A percentile compares a stretch with the other conserved stretches of the same genome.
These are phyloP conservation scores for Eurystomus glaucurus DNA, from an alignment of 2,797 vertebrate genomes.

Conservation along the genomic window DNA sequence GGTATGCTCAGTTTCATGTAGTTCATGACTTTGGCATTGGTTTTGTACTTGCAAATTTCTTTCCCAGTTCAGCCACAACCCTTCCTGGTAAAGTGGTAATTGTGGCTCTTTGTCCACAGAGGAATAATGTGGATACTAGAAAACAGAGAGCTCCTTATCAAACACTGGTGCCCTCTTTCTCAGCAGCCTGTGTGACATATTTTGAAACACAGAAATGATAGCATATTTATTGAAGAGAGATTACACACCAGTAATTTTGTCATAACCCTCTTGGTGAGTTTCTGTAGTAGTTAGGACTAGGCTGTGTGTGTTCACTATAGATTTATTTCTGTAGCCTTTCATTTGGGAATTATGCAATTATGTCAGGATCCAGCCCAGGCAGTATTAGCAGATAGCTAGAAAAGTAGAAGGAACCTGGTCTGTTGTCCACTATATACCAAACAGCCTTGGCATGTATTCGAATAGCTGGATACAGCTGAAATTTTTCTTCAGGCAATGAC, in stretches of 20 bases:
- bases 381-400: background rate
- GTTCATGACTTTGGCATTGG: background rate
- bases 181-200: background rate
- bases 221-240: background rate
- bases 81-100: background rate
- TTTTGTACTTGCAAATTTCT: constrained; percentile 4
- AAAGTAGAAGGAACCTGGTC: background rate
- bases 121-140: background rate
- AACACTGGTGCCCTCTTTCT: background rate
- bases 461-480: background rate
- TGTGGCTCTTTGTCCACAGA: background rate
- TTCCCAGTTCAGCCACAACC: background rate
- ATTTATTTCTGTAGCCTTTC: background rate
- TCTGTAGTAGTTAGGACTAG: background rate
- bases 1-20: background rate
- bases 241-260: background rate
- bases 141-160: background rate
- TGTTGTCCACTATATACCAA: background rate
- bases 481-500: background rate
- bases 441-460: background rate
- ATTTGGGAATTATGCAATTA: background rate
- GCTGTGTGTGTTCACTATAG: background rate
- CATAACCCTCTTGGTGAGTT: background rate
- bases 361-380: background rate
- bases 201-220: background rate